phyloP scores from a whole-genome alignment of 2,888 invertebrate species.

The Leucophenga montana region DNA sequence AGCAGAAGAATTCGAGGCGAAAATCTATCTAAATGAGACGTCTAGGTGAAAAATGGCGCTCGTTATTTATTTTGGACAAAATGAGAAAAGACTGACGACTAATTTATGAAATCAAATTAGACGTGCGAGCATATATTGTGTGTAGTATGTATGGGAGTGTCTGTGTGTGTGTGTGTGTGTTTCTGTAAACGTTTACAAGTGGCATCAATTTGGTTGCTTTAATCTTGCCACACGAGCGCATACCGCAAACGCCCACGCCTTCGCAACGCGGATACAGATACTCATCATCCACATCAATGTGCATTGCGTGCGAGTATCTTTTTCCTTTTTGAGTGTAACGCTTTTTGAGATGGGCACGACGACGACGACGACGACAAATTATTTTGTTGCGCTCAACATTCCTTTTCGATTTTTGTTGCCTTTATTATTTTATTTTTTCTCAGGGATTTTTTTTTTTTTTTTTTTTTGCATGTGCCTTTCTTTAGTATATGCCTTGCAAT shows the following conservation, averaged over 20 bases:
- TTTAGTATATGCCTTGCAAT: not conserved
- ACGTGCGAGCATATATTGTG: constrained; percentile 41
- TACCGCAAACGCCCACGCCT: constrained; percentile 36
- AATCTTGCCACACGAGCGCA: constrained; percentile 58
- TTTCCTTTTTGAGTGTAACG: not conserved
- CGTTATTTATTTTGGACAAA: constrained; percentile 8
- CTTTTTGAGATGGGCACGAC: constrained; percentile 13
- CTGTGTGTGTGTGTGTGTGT: constrained; percentile 12
- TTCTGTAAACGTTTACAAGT: constrained; percentile 25
- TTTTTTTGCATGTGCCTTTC: not conserved
- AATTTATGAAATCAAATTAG: constrained; percentile 19
- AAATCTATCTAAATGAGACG: not conserved
- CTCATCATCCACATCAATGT: not conserved
- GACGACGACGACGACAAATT: constrained; percentile 17
- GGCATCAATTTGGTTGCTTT: constrained; percentile 51
- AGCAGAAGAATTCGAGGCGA: not conserved
- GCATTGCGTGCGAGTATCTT: not conserved
- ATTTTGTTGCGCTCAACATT: constrained; percentile 23
- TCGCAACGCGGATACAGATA: not conserved
- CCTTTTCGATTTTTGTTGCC: constrained; percentile 7
- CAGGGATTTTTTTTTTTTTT: not conserved
- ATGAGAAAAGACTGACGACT: not conserved
- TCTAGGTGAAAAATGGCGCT: constrained; percentile 14
- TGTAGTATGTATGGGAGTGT: constrained; percentile 6
- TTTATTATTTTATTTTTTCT: not conserved